These are phyloP conservation scores for Epizoanthus ramosus DNA, from an alignment of 92 coral and sea anemone species.

Conservation along the genomic window DNA sequence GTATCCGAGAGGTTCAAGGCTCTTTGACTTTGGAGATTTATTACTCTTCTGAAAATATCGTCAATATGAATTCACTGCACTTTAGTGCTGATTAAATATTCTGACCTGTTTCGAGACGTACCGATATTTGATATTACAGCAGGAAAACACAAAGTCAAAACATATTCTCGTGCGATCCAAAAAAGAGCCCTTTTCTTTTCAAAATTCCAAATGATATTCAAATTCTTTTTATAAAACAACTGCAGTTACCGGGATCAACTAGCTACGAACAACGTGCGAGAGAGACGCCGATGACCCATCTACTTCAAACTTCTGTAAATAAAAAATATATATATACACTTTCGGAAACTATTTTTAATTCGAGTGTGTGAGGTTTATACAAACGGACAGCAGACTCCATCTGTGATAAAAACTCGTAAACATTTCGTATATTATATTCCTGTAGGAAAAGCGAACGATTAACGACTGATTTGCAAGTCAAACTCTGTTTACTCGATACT, in stretches of 20 bases:
- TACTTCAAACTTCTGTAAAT: not conserved
- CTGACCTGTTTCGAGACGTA: no score
- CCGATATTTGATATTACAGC: no score
- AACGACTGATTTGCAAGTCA: constrained; percentile 43
- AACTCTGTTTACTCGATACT: constrained; percentile 14
- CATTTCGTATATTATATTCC: not conserved
- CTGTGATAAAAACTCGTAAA: constrained; percentile 1
- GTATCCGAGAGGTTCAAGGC: not conserved
- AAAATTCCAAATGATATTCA: not conserved
- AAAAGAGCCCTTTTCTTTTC: not conserved
- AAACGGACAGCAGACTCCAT: not conserved
- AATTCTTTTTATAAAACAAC: not conserved
- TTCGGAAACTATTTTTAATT: not conserved
- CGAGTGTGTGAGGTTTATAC: not conserved
- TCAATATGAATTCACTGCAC: not conserved
- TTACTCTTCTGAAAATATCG: not conserved
- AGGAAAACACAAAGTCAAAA: no score
- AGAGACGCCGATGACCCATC: not conserved
- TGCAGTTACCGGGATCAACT: not conserved
- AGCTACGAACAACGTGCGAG: not conserved
- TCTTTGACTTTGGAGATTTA: constrained; percentile 1
- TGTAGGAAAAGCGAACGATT: constrained; percentile 1
- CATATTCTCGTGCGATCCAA: not conserved
- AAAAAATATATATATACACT: not conserved
- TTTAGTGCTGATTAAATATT: no score